Conservation (phyloP, 2,113 vertebrate genomes). For the Alligator mississippiensis region DNA sequence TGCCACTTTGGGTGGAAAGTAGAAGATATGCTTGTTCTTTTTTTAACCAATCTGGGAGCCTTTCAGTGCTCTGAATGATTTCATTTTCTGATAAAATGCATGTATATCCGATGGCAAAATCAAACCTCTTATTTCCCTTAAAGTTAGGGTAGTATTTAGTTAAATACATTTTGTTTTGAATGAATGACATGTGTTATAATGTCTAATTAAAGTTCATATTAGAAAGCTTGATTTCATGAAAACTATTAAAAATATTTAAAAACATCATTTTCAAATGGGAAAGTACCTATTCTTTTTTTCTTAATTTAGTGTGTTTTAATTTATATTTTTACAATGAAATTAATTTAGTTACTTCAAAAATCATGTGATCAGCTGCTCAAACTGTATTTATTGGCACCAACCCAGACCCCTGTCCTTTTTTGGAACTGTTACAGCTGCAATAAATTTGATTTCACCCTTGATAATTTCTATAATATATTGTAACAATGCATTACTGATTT, state of each 20-base stretch:
- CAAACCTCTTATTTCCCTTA: not conserved
- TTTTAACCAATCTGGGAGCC: not conserved
- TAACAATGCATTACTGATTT: conserved; percentile 49
- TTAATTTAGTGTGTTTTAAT: not conserved
- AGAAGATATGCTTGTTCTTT: not conserved
- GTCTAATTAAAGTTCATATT: not conserved
- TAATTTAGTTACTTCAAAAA: conserved; percentile 47
- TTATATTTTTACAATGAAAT: conserved; percentile 44
- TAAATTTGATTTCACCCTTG: conserved; percentile 67
- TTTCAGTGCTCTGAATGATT: not conserved
- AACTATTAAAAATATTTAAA: conserved; percentile 17
- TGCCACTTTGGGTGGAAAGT: conserved; percentile 38
- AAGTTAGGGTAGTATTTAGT: not conserved
- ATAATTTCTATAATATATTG: conserved; percentile 51
- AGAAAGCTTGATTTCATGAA: not conserved
- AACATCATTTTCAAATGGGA: not conserved
- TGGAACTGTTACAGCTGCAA: conserved; percentile 45
- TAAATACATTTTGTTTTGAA: conserved; percentile 28
- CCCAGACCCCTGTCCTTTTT: conserved; percentile 40
- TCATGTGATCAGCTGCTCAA: not conserved
- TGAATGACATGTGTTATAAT: not conserved
- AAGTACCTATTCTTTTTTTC: conserved; percentile 8
- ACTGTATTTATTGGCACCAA: conserved; percentile 49
- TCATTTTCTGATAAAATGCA: not conserved
- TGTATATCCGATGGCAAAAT: conserved; percentile 3